Evolutionary conservation across 2,888 invertebrate genomes (phyloP).

Genomic region (Lepidochrysops patricia): DNA sequence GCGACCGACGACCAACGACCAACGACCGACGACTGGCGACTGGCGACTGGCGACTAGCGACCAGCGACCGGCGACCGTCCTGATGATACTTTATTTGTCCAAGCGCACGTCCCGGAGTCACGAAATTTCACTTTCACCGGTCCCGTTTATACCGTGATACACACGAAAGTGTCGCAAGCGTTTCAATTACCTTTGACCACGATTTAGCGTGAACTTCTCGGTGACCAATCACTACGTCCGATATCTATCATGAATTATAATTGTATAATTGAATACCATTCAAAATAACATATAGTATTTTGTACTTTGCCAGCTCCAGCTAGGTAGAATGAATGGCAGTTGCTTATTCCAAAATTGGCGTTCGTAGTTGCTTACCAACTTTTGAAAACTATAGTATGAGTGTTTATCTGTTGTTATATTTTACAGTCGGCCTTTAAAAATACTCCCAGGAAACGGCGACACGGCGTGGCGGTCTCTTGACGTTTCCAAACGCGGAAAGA

Average conservation of each 20-base stretch:
- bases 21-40: no score
- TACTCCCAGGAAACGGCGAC: conserved; percentile 47
- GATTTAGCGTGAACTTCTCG: not conserved
- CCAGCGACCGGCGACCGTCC: not conserved
- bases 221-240: not conserved
- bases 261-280: no score
- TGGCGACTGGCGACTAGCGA: no score
- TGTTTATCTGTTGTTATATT: not conserved
- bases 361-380: not conserved
- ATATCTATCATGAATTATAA: no score
- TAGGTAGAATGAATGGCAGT: no score
- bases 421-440: conserved; percentile 28
- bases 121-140: conserved; percentile 55
- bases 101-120: conserved; percentile 36
- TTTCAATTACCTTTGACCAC: not conserved
- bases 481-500: conserved; percentile 40
- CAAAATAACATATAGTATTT: no score
- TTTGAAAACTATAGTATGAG: no score
- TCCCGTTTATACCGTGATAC: conserved; percentile 38
- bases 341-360: not conserved
- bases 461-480: conserved; percentile 35
- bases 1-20: no score
- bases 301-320: no score
- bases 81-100: conserved; percentile 4
- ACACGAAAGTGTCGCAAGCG: conserved; percentile 13